These are phyloP conservation scores for Remorina albescens DNA, from an alignment of 2,797 vertebrate species.

Conservation along the genomic window DNA sequence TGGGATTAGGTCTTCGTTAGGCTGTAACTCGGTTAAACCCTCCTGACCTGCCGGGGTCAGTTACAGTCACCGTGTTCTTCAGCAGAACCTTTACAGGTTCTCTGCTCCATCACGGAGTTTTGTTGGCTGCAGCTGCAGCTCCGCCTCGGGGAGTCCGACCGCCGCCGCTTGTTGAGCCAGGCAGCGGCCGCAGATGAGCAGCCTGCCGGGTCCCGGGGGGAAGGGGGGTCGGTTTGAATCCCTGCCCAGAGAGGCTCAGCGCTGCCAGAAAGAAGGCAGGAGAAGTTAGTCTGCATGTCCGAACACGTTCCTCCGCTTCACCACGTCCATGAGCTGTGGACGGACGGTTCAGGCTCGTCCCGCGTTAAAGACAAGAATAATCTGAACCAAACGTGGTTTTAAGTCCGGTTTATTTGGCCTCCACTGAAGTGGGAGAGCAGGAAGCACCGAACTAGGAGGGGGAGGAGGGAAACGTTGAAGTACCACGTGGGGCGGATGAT, in stretches of 20 bases:
- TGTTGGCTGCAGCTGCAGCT: slow-evolving; percentile 10
- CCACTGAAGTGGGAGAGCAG: not conserved
- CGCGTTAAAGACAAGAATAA: too few species aligned
- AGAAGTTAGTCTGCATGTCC: slow-evolving; percentile 24
- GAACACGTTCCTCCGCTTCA: slow-evolving; percentile 4
- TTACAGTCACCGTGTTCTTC: not conserved
- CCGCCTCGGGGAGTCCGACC: slow-evolving; percentile 32
- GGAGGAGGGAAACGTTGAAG: not conserved
- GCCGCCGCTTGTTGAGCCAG: slow-evolving; percentile 48
- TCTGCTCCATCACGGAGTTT: not conserved
- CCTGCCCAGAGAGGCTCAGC: slow-evolving; percentile 31
- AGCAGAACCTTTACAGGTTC: not conserved
- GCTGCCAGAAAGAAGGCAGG: slow-evolving; percentile 17
- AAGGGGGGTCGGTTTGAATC: slow-evolving; percentile 64
- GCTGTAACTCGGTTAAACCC: not conserved
- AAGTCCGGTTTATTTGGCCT: not conserved
- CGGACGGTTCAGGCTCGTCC: too few species aligned
- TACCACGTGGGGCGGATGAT: too few species aligned
- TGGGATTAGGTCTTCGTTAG: not conserved
- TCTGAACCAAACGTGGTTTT: not conserved
- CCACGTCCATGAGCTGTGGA: not conserved
- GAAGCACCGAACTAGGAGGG: not conserved
- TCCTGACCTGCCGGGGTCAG: not conserved
- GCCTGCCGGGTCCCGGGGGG: slow-evolving; percentile 56
- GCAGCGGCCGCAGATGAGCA: slow-evolving; percentile 29